phyloP scores from a whole-genome alignment of 2,888 invertebrate species.

The Eremobia ochroleuca region DNA sequence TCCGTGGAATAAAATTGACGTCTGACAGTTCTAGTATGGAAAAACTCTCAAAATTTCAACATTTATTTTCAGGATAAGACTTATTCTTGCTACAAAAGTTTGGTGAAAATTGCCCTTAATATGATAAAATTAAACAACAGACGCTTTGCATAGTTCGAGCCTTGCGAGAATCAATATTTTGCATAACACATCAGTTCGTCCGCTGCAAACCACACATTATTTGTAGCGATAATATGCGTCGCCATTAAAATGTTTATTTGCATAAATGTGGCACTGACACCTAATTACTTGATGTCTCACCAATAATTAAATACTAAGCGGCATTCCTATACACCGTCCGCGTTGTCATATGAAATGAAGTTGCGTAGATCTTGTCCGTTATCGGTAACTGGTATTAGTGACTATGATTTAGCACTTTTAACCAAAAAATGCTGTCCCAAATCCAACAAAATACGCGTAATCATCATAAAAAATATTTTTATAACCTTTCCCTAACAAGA shows the following conservation, averaged over 20 bases:
- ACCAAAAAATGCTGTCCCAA: background rate
- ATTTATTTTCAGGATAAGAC: no score
- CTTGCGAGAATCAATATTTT: no score
- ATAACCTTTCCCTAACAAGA: background rate
- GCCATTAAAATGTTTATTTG: constrained; percentile 35
- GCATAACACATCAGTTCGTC: background rate
- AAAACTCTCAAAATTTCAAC: no score
- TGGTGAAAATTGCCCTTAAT: no score
- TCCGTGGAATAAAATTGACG: no score
- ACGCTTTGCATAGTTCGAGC: background rate
- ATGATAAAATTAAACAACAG: background rate
- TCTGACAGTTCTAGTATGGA: no score
- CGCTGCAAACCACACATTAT: background rate
- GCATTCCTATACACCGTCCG: constrained; percentile 23
- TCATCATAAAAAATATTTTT: background rate
- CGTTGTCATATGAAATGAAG: background rate
- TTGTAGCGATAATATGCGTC: constrained; percentile 1
- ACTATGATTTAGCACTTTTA: background rate
- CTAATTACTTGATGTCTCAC: constrained; percentile 39
- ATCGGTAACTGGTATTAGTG: background rate
- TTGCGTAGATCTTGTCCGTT: background rate
- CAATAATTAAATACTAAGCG: constrained; percentile 31
- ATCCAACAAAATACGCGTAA: no score
- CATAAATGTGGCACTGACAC: constrained; percentile 44
- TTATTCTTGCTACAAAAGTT: no score